A percentile compares a stretch with the other conserved stretches of the same genome.
These are phyloP conservation scores for Malurus melanocephalus DNA, from an alignment of 2,113 vertebrate species.

Conservation along the genomic window DNA sequence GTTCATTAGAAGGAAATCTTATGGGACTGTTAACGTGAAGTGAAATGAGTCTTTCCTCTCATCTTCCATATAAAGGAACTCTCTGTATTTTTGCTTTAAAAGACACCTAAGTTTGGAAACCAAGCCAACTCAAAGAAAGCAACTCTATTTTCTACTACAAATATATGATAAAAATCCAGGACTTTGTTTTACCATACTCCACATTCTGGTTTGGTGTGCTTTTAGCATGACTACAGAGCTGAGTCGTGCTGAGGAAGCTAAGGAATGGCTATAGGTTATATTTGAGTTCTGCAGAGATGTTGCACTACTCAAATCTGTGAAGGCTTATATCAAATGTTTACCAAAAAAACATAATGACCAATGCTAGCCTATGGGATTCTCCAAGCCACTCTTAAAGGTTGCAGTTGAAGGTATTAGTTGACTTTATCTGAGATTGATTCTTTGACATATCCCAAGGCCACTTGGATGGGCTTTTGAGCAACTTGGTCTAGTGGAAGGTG, in stretches of 20 bases:
- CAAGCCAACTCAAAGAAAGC: not conserved
- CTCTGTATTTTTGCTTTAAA: not conserved
- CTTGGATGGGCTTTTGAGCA: not conserved
- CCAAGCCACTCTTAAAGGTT: not conserved
- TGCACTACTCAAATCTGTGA: not conserved
- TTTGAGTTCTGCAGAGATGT: not conserved
- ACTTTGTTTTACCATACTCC: not conserved
- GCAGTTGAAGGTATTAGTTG: not conserved
- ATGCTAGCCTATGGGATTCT: not conserved
- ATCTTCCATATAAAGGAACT: not conserved
- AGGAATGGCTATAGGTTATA: not conserved
- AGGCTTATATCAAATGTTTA: not conserved
- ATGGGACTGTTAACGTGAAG: not conserved
- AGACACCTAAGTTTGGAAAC: not conserved
- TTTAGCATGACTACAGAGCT: not conserved
- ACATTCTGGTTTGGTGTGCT: not conserved
- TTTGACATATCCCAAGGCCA: not conserved
- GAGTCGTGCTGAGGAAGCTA: not conserved
- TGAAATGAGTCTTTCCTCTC: not conserved
- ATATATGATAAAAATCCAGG: not conserved
- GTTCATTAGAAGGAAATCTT: not conserved
- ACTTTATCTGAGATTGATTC: not conserved
- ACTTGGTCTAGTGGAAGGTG: not conserved
- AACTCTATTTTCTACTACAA: not conserved
- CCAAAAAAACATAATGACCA: not conserved